phyloP scores from a whole-genome alignment of 2,113 vertebrate genomes.

The Erpornis zantholeuca region DNA sequence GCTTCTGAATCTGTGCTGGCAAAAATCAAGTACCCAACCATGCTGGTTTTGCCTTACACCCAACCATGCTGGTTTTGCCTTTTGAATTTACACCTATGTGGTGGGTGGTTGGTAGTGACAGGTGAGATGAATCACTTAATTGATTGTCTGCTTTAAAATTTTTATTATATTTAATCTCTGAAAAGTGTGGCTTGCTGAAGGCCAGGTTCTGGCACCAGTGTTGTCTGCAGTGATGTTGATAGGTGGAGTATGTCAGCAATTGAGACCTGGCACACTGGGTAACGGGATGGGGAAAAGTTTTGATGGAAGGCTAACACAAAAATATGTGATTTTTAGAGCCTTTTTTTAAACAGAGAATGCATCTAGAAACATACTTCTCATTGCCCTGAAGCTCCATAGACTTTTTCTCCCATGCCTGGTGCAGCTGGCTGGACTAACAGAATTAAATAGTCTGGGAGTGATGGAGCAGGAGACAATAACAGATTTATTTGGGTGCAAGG shows the following conservation, averaged over 20 bases:
- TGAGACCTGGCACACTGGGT: not conserved
- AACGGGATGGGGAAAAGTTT: not conserved
- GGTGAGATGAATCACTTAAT: not conserved
- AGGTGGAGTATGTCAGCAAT: not conserved
- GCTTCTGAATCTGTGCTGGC: not conserved
- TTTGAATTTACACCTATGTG: fast-evolving
- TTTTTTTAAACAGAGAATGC: not conserved
- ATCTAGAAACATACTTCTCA: not conserved
- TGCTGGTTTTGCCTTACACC: not conserved
- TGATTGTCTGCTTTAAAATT: not conserved
- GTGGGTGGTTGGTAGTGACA: not conserved
- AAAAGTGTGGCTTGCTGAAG: not conserved
- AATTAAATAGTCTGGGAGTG: not conserved
- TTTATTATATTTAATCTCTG: not conserved
- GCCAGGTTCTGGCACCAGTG: not conserved
- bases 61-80: not conserved
- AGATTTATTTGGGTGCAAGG: not conserved
- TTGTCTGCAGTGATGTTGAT: not conserved
- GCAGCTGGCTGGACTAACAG: not conserved
- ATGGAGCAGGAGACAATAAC: not conserved
- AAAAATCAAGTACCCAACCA: not conserved
- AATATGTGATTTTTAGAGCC: not conserved
- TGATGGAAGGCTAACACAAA: not conserved
- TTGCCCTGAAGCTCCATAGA: not conserved
- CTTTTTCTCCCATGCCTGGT: not conserved